phyloP scores from a whole-genome alignment of 2,113 vertebrate species.

The Numida meleagris region DNA sequence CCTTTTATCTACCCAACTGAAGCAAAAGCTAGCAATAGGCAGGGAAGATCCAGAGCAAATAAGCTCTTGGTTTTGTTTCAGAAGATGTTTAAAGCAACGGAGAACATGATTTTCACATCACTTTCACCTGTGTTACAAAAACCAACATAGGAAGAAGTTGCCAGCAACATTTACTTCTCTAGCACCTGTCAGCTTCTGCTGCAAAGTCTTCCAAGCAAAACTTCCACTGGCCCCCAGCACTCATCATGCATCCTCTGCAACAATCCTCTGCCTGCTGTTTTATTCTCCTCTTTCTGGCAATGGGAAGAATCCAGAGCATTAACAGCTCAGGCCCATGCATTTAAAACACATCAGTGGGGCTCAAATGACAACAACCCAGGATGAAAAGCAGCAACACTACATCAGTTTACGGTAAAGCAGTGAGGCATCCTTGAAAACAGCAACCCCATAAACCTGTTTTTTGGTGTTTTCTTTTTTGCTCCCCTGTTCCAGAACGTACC shows the following conservation, averaged over 20 bases:
- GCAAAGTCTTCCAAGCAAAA: conserved; percentile 5
- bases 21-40: background rate
- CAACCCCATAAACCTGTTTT: background rate
- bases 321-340: background rate
- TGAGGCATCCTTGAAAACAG: background rate
- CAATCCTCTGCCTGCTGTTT: background rate
- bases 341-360: background rate
- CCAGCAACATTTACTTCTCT: background rate
- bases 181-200: background rate
- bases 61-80: background rate
- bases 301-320: background rate
- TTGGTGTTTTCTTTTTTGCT: no score
- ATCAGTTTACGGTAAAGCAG: background rate
- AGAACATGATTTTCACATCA: background rate
- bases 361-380: background rate
- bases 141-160: background rate
- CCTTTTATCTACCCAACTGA: background rate
- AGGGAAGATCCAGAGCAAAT: background rate
- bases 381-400: background rate
- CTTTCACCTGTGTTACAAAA: background rate
- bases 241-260: background rate
- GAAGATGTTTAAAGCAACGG: background rate
- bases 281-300: background rate
- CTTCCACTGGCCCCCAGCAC: background rate
- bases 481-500: background rate